Percentiles rank a stretch among this genome's conserved stretches.
phyloP scores from a whole-genome alignment of 2,797 vertebrate species.

The Scomberomorus guttatus region DNA sequence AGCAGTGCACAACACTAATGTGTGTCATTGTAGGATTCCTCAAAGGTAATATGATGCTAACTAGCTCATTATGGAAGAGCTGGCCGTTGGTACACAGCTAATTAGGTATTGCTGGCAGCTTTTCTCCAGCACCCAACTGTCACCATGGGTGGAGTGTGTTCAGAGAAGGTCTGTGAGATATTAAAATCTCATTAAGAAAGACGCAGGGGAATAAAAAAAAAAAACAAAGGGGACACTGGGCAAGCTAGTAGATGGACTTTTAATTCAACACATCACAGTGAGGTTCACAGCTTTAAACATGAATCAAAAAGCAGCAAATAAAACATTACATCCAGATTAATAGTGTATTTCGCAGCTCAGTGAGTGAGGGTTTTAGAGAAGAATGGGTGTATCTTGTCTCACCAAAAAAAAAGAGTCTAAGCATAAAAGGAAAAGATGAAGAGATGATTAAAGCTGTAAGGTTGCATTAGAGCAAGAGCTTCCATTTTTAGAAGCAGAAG shows the following conservation, averaged over 20 bases:
- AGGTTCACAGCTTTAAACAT: background rate
- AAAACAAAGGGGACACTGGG: background rate
- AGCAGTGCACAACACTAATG: constrained; percentile 13
- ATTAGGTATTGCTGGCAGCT: constrained; percentile 46
- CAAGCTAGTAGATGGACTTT: background rate
- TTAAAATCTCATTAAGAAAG: constrained; percentile 16
- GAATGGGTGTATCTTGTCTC: background rate
- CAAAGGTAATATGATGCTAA: constrained; percentile 37
- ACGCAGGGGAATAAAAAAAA: constrained; percentile 17
- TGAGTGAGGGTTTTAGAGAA: constrained; percentile 1
- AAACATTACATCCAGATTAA: background rate
- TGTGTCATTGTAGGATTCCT: constrained; percentile 29
- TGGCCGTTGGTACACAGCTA: constrained; percentile 47
- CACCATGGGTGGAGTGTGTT: background rate
- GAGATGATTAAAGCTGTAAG: constrained; percentile 1
- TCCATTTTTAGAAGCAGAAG: constrained; percentile 15
- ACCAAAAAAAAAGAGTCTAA: background rate
- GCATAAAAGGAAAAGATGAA: background rate
- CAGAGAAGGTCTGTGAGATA: constrained; percentile 20
- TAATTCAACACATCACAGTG: background rate
- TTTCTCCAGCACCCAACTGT: constrained; percentile 19
- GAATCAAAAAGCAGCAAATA: background rate
- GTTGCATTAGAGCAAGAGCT: background rate
- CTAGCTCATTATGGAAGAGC: constrained; percentile 48
- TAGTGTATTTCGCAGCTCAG: background rate